Base-by-base conservation (phyloP, 2,888 invertebrate species). In the Chouioia cunea region DNA sequence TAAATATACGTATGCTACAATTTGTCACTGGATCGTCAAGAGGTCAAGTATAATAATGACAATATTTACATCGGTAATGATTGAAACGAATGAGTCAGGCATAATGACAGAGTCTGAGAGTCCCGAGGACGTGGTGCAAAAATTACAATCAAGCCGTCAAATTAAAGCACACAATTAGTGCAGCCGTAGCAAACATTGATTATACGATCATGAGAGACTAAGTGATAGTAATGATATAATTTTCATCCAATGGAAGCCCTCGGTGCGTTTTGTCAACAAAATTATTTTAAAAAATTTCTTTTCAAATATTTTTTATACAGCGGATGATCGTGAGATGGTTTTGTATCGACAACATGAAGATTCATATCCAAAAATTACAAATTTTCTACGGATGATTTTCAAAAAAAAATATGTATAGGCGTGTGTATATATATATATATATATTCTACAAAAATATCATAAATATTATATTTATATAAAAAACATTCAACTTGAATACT, bases 121-220 rank as follows among this genome's bases (percentile, higher is more conserved):
- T 56, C 50, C 77, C 77, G 79, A 78, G 77, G 76, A 79, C 76
- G 74, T 74, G 75, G 75, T 75, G 76, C 77, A 68, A 64, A 70
- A 66, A 70, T 70, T 71, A 81, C 76, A 79, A 80, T 78, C 79
- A 80, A 83, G 82, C 82, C 78, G 79, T 80, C 81, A 81, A 80
- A 80, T 81, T 4, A 81, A 80, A 81, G 82, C 80, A 81, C 79
- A 80, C 82, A 82, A 84, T 84, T 82, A 82, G 80, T 80, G 81
- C 80, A 81, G 80, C 79, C 80, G 80, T 79, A 78, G 79, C 78
- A 77, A 81, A 82, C 81, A 80, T 82, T 79, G 79, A 82, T 80
- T 80, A 81, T 47, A 63, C 52, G 18, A 27, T 27, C 27, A 54
- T 44, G 52, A 27, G 27, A 27, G 2, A 27, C 27, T 36, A 36